Evolutionary conservation across 2,797 vertebrate species (phyloP), one percentile per base, ranked within the genome.

Genomic region (Buphagus erythrorhynchus): DNA sequence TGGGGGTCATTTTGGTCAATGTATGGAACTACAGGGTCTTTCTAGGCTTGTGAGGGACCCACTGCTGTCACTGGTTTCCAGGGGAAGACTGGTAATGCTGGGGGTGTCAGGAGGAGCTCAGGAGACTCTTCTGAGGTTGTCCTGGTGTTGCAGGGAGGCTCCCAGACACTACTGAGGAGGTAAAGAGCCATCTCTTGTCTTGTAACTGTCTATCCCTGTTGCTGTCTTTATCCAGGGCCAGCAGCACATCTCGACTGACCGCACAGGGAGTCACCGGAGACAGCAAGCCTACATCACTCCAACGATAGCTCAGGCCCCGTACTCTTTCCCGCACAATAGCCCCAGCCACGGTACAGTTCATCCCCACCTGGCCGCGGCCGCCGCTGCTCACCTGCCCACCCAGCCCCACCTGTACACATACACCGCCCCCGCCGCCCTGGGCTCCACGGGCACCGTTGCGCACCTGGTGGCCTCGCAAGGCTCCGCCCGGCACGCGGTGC

Each of bases 261-360:
- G 99, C 65, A 95, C 98, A 35, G 98, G 98, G 94, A 99, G 98
- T 94, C 99, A 99, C 95, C 98, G 99, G 77, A 98, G 99, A 78
- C 99, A 99, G 95, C 99, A 99, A 97, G 99, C 99, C 95, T 99
- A 99, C 98, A 99, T 99, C 98, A 97, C 99, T 40, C 99, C 99
- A 72, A 99, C 99, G 65, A 99, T 99, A 96, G 98, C 99, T 85
- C 99, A 99, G 97, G 99, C 99, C 35, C 99, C 99, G 1, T 99
- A 99, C 97, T 99, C 99, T 96, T 99, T 99, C 98, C 99, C 99
- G 61, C 99, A 99, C 97, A 99, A 98, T 96, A 99, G 99, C 96
- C 99, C 99, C 80, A 98, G 98, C 94, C 99, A 99, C 18, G 98
- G 99, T 13, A 98, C 98, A 9, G 98, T 99, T 73, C 99, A 99